Percentiles rank a stretch among this genome's conserved stretches.
Evolutionary conservation across 1,140 invertebrate species (phyloP).

Genomic region (Pseudachorutes palmiensis): DNA sequence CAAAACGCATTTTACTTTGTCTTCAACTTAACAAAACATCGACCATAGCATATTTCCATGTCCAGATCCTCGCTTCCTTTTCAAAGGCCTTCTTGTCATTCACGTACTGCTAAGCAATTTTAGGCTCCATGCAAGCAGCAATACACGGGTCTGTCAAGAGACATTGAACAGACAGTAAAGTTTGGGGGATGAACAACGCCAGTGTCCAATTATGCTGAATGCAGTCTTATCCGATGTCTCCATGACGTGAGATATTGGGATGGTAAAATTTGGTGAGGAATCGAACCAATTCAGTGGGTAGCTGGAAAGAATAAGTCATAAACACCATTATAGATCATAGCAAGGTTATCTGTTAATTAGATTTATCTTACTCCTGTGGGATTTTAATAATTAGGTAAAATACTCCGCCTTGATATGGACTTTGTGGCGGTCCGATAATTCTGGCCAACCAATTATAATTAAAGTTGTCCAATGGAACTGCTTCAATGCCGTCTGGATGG

Average conservation of each 20-base stretch:
- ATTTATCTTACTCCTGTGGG: constrained; percentile 52
- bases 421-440: constrained; percentile 76
- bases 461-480: constrained; percentile 68
- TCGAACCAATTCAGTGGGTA: constrained; percentile 83
- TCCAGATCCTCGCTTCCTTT: constrained; percentile 73
- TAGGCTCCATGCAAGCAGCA: constrained; percentile 69
- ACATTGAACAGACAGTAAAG: constrained; percentile 81
- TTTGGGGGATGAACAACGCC: constrained; percentile 82
- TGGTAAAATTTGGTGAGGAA: constrained; percentile 87
- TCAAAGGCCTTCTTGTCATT: constrained; percentile 68
- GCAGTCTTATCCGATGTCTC: constrained; percentile 91
- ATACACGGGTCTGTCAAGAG: constrained; percentile 81
- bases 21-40: constrained; percentile 51
- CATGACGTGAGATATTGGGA: constrained; percentile 88
- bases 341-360: constrained; percentile 16
- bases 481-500: constrained; percentile 82
- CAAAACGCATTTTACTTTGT: background rate
- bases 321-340: background rate
- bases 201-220: constrained; percentile 93
- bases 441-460: constrained; percentile 86
- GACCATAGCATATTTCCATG: constrained; percentile 87
- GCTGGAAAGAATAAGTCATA: constrained; percentile 45
- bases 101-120: constrained; percentile 69
- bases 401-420: constrained; percentile 86
- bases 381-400: constrained; percentile 90